Percentiles rank a stretch among this genome's conserved stretches.
Evolutionary conservation across 2,888 invertebrate species (phyloP).

Genomic region (Drosophila dives): DNA sequence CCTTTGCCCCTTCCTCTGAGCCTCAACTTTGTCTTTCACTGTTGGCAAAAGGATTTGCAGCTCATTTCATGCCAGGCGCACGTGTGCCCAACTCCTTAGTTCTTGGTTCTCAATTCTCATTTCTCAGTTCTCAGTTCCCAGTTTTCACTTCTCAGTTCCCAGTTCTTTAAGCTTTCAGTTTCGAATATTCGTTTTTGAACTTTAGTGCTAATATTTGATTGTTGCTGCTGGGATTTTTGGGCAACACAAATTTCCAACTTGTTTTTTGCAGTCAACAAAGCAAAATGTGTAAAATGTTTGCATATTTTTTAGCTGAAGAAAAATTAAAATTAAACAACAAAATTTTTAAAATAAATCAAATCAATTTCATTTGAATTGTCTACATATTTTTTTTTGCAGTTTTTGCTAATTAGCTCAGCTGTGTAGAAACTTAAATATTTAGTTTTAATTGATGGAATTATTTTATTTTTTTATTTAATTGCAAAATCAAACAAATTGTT

Average conservation of each 20-base stretch:
- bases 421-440: not conserved
- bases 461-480: not conserved
- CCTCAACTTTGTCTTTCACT: slow-evolving; percentile 25
- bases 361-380: slow-evolving; percentile 11
- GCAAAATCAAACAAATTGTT: not conserved
- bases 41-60: slow-evolving; percentile 77
- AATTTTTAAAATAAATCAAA: slow-evolving; percentile 7
- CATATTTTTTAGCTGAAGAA: not conserved
- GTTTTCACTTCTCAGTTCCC: not conserved
- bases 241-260: slow-evolving; percentile 45
- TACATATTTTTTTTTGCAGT: not conserved
- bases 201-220: slow-evolving; percentile 75
- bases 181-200: slow-evolving; percentile 32
- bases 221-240: slow-evolving; percentile 64
- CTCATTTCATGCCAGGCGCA: slow-evolving; percentile 74
- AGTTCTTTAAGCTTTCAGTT: not conserved
- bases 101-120: not conserved
- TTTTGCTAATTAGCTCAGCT: not conserved
- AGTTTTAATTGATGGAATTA: not conserved
- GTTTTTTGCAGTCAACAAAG: slow-evolving; percentile 12
- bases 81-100: slow-evolving; percentile 36
- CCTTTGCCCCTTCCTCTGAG: slow-evolving; percentile 23
- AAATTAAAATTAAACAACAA: not conserved
- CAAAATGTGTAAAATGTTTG: slow-evolving; percentile 12
- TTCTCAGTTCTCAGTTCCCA: not conserved